Conservation (phyloP, 2,797 vertebrate species). For the Crenuchus spilurus region DNA sequence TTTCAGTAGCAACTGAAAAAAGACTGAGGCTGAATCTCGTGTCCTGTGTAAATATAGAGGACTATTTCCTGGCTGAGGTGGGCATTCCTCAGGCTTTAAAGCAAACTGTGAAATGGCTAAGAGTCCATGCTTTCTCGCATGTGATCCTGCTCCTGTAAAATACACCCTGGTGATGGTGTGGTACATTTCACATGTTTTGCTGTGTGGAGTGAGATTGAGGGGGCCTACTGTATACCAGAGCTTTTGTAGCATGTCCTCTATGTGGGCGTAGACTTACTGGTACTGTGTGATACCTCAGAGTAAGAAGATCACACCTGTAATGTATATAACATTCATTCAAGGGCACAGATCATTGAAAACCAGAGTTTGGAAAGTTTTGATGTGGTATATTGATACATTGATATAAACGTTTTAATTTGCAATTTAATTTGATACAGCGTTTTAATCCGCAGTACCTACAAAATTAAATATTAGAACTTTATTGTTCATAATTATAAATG, state of each 20-base stretch:
- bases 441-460: too few species aligned
- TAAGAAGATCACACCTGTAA: too few species aligned
- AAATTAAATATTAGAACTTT: too few species aligned
- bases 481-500: too few species aligned
- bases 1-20: constrained; percentile 10
- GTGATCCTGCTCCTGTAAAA: constrained; percentile 64
- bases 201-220: constrained; percentile 24
- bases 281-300: too few species aligned
- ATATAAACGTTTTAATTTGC: too few species aligned
- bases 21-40: neutral
- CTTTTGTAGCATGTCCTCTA: neutral
- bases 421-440: too few species aligned
- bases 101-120: constrained; percentile 84
- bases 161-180: constrained; percentile 76
- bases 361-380: too few species aligned
- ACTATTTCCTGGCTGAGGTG: constrained; percentile 62
- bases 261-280: neutral
- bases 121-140: constrained; percentile 59
- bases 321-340: too few species aligned
- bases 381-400: too few species aligned
- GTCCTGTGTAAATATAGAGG: constrained; percentile 56
- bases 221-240: neutral
- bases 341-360: too few species aligned
- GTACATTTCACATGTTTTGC: constrained; percentile 77
- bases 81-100: constrained; percentile 77